Evolutionary conservation across 2,888 invertebrate genomes (phyloP).

Genomic region (Aethes cnicana): DNA sequence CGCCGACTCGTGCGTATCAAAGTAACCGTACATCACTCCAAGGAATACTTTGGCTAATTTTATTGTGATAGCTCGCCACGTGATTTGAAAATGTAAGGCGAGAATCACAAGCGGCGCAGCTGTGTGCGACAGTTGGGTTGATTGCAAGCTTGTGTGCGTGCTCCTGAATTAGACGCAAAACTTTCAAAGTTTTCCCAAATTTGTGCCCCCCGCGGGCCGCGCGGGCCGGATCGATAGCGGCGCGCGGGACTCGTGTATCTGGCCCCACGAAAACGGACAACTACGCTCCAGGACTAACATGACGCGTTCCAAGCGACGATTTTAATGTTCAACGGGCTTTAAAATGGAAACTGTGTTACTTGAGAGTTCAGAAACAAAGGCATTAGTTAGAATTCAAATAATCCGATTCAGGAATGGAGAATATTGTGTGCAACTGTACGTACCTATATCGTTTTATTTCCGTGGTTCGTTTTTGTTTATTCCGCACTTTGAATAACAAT

Average conservation of each 20-base stretch:
- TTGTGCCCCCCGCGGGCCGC: conserved; percentile 67
- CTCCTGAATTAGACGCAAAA: conserved; percentile 83
- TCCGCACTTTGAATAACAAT: not conserved
- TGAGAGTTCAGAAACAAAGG: conserved; percentile 14
- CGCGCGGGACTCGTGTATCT: conserved; percentile 66
- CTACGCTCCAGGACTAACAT: conserved; percentile 64
- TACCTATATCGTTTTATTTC: no score
- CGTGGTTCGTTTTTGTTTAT: not conserved
- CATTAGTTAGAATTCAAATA: conserved; percentile 12
- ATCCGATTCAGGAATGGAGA: not conserved
- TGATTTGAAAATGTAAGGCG: conserved; percentile 70
- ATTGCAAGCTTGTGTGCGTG: conserved; percentile 73
- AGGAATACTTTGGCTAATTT: conserved; percentile 25
- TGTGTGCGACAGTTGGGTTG: conserved; percentile 63
- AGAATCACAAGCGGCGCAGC: conserved; percentile 62
- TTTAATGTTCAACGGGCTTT: conserved; percentile 30
- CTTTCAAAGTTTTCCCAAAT: conserved; percentile 83
- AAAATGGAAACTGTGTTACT: conserved; percentile 28
- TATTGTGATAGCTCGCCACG: conserved; percentile 54
- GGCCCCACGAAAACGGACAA: conserved; percentile 76
- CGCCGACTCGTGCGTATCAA: conserved; percentile 45
- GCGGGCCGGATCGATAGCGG: conserved; percentile 73
- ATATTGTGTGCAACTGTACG: not conserved
- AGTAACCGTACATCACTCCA: conserved; percentile 33
- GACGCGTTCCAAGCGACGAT: conserved; percentile 65